Conservation (phyloP, 2,797 vertebrate species). For the Geotrypetes seraphini region DNA sequence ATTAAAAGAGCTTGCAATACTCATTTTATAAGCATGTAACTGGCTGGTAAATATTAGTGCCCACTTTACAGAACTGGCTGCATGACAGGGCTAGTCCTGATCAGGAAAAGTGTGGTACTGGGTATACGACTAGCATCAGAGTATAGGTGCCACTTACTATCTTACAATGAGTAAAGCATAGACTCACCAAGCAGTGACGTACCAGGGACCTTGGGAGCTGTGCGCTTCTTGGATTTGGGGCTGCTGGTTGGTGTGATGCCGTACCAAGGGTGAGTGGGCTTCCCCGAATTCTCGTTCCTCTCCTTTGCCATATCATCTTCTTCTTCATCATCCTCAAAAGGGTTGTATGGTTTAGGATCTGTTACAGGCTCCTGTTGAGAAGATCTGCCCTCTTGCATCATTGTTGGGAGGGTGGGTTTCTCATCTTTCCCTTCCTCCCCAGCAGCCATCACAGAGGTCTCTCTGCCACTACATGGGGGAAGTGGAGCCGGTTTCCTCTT, state of each 20-base stretch:
- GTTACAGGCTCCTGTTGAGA: conserved; percentile 25
- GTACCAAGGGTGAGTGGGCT: conserved; percentile 82
- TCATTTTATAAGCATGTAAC: too few relatives aligned
- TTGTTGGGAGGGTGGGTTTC: conserved; percentile 2
- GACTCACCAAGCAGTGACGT: conserved; percentile 68
- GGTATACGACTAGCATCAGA: too few relatives aligned
- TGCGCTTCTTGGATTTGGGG: conserved; percentile 72
- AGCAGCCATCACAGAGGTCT: conserved; percentile 6
- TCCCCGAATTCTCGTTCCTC: conserved; percentile 28
- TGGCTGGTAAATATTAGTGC: too few relatives aligned
- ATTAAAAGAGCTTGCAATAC: too few relatives aligned
- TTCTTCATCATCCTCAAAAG: conserved; percentile 76
- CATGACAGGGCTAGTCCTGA: too few relatives aligned
- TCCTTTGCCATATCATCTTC: conserved; percentile 28
- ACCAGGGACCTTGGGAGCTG: conserved; percentile 69
- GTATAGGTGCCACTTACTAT: too few relatives aligned
- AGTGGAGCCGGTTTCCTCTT: conserved; percentile 76
- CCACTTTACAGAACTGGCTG: too few relatives aligned
- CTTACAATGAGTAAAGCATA: too few relatives aligned
- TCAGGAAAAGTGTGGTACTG: too few relatives aligned
- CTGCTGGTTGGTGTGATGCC: conserved; percentile 74
- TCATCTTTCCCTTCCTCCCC: conserved; percentile 20
- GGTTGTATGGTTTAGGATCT: conserved; percentile 67
- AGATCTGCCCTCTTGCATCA: conserved; percentile 5
- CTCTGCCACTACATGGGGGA: conserved; percentile 44